Evolutionary conservation across 2,797 vertebrate genomes (phyloP).

Genomic region (Oreochromis mossambicus): DNA sequence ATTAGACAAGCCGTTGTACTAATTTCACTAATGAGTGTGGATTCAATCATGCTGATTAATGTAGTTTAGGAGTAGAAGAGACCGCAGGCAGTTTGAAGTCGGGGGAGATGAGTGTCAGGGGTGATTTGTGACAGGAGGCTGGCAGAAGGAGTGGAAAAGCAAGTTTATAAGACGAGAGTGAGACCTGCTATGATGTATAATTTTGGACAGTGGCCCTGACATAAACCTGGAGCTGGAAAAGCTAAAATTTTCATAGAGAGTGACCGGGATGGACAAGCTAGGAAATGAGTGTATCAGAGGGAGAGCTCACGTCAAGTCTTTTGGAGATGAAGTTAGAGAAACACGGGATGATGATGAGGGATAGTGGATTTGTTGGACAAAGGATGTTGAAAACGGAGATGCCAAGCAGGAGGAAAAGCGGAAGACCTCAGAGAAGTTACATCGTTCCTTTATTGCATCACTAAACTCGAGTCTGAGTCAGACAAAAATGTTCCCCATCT

Average conservation of each 20-base stretch:
- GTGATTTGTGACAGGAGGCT: background rate
- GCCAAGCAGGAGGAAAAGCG: background rate
- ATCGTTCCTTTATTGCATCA: background rate
- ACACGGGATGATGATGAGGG: background rate
- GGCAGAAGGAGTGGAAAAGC: background rate
- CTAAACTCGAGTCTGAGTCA: background rate
- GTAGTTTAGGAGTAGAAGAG: background rate
- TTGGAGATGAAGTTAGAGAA: background rate
- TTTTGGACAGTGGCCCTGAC: background rate
- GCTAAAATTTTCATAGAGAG: background rate
- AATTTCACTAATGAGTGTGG: background rate
- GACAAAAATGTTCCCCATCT: constrained; percentile 5
- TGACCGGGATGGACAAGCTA: background rate
- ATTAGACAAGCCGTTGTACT: background rate
- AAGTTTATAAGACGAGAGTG: background rate
- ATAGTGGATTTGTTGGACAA: background rate
- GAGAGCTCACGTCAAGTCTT: background rate
- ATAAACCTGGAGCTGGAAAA: rapidly evolving
- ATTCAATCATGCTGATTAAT: background rate
- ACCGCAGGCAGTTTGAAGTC: background rate
- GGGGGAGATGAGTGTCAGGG: background rate
- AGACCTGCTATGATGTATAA: background rate
- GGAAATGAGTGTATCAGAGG: background rate
- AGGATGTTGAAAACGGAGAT: background rate
- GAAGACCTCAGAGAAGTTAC: background rate